Evolutionary conservation across 2,888 invertebrate genomes (phyloP), one percentile per base, ranked within the genome.

Genomic region (Pterostichus madidus): DNA sequence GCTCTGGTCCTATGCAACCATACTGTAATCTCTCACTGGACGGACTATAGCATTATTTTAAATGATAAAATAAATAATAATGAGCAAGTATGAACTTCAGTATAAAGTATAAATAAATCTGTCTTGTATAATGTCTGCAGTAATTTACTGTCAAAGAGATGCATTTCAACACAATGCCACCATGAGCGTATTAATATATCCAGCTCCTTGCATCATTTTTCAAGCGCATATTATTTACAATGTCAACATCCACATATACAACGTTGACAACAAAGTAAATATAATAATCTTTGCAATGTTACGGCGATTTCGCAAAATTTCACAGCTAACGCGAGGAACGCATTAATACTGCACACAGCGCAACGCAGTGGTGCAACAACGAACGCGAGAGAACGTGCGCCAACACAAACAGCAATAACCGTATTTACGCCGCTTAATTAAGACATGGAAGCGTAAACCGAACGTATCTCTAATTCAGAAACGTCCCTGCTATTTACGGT

Each of bases 371-470:
- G 31, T 24, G 24, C 24, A 59, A 24, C 59, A 59, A 59, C 59
- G 8, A 39, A 39, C 39, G 6, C 75, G 11, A 49, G 11, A 49
- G 49, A 75, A 75, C 52, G 52, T 52, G 78, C 78, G 78, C 78
- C 78, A 79, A 61, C 78, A 64, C 61, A 79, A 61, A 79, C 61
- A 61, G 61, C 78, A 59, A 79, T 79, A 79, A 79, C 78, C 78
- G 78, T 79, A 79, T 79, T 79, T 79, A 64, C 78, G 61, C 39
- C 78, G 78, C 59, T 79, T 79, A 79, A 79, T 79, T 79, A 79
- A 79, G 78, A 79, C 78, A 61, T 79, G 61, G 78, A 79, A 77
- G 77, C 59, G 77, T 77, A 77, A 79, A 79, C 78, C 61, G 78
- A 64, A 79, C 61, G 46, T 75, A 75, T 75, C 61, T 79, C 78